phyloP scores from a whole-genome alignment of 2,888 invertebrate species.

The Dexiosoma caninum region DNA sequence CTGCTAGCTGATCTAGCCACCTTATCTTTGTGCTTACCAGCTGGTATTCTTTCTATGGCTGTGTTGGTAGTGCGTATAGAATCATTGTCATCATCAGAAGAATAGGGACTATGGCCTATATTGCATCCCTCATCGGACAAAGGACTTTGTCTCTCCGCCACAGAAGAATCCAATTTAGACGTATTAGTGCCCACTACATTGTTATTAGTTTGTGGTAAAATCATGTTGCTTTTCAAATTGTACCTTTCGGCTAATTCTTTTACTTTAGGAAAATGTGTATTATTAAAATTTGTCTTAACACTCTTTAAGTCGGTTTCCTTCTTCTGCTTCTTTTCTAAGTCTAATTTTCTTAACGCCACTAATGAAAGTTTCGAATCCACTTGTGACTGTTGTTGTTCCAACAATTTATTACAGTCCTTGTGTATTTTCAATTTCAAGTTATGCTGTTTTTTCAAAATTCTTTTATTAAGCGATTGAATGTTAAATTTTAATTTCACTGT shows the following conservation, averaged over 20 bases:
- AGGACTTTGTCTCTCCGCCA: conserved; percentile 68
- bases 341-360: conserved; percentile 62
- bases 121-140: conserved; percentile 76
- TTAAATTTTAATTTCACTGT: conserved; percentile 21
- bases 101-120: conserved; percentile 74
- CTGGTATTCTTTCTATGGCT: conserved; percentile 54
- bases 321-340: conserved; percentile 56
- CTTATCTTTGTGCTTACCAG: conserved; percentile 70
- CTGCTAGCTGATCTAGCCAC: conserved; percentile 77
- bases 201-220: conserved; percentile 60
- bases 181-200: conserved; percentile 45
- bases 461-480: conserved; percentile 13
- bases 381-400: conserved; percentile 21
- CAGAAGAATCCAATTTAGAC: conserved; percentile 56
- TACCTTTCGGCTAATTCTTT: conserved; percentile 69
- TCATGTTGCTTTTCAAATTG: conserved; percentile 66
- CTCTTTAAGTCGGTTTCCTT: conserved; percentile 22
- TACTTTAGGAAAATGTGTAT: conserved; percentile 61
- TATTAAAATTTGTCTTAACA: background rate
- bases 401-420: conserved; percentile 35
- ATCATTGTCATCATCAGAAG: conserved; percentile 70
- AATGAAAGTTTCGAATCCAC: conserved; percentile 39
- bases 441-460: conserved; percentile 49
- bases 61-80: conserved; percentile 61
- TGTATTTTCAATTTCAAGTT: conserved; percentile 59